Percentiles rank a stretch among this genome's conserved stretches.
Evolutionary conservation across 1,140 invertebrate genomes (phyloP).

Genomic region (Ladona fulva): DNA sequence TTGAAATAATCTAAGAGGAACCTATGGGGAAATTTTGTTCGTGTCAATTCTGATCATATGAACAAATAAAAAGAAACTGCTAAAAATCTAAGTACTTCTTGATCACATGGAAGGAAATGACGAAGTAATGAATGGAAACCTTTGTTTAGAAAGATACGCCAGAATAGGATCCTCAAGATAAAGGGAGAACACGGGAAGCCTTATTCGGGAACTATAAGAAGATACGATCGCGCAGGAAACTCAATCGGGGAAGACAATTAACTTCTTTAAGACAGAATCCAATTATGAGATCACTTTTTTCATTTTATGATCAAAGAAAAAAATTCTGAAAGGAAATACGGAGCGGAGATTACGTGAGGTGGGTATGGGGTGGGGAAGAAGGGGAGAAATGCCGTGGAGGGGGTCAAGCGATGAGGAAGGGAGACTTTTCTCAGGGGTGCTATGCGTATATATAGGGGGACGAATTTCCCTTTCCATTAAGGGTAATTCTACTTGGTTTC

Average conservation of each 20-base stretch:
- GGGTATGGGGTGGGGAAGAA: neutral
- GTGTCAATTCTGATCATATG: too few relatives aligned
- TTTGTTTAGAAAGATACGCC: too few relatives aligned
- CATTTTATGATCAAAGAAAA: neutral
- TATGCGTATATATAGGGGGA: neutral
- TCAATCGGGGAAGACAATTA: conserved; percentile 1
- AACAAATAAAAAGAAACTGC: too few relatives aligned
- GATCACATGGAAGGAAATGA: too few relatives aligned
- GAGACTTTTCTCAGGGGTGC: neutral
- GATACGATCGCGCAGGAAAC: neutral
- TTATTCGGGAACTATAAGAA: too few relatives aligned
- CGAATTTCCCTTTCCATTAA: neutral
- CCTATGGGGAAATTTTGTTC: too few relatives aligned
- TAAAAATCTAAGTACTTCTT: too few relatives aligned
- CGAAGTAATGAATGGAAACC: too few relatives aligned
- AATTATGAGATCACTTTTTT: conserved; percentile 2
- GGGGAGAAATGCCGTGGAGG: neutral
- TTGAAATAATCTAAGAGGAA: too few relatives aligned
- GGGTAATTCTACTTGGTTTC: too few relatives aligned
- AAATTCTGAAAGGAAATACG: neutral
- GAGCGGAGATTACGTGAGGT: neutral
- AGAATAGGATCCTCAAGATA: too few relatives aligned
- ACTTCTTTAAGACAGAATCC: conserved; percentile 6
- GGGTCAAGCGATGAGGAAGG: neutral
- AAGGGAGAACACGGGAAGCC: too few relatives aligned